Conservation (phyloP, 2,888 invertebrate genomes). For the Ametastegia equiseti region DNA sequence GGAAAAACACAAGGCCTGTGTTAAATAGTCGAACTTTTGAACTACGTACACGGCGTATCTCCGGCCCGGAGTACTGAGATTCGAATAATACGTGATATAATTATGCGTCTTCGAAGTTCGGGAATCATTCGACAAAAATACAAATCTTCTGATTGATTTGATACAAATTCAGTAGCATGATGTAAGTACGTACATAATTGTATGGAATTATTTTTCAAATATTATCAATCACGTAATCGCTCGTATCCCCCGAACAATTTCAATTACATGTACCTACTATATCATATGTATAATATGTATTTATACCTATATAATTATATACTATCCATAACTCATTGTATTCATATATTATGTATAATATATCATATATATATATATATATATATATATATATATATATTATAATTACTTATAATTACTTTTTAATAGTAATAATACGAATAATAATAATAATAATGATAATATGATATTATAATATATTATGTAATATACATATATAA, state of each 20-base stretch:
- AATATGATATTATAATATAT: conserved; percentile 14
- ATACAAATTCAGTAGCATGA: conserved; percentile 30
- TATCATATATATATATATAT: conserved; percentile 21
- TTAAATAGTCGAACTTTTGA: conserved; percentile 5
- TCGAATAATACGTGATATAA: conserved; percentile 9
- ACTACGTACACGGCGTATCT: neutral
- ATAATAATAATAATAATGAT: too few species aligned
- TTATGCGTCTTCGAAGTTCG: conserved; percentile 5
- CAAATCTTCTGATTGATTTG: conserved; percentile 29
- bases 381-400: neutral
- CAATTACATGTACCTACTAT: conserved; percentile 7
- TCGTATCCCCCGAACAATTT: conserved; percentile 28
- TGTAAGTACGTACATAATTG: conserved; percentile 14
- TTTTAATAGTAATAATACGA: too few species aligned
- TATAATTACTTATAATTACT: neutral
- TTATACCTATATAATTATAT: neutral
- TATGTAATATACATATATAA: conserved; percentile 12
- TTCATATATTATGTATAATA: too few species aligned
- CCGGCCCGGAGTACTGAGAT: neutral
- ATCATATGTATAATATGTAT: neutral
- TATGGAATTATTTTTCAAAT: conserved; percentile 1
- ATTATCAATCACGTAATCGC: neutral
- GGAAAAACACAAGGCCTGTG: neutral
- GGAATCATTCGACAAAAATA: conserved; percentile 18
- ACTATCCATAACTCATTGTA: conserved; percentile 28